Evolutionary conservation across 2,888 invertebrate species (phyloP).

Genomic region (Eurytoma californica): DNA sequence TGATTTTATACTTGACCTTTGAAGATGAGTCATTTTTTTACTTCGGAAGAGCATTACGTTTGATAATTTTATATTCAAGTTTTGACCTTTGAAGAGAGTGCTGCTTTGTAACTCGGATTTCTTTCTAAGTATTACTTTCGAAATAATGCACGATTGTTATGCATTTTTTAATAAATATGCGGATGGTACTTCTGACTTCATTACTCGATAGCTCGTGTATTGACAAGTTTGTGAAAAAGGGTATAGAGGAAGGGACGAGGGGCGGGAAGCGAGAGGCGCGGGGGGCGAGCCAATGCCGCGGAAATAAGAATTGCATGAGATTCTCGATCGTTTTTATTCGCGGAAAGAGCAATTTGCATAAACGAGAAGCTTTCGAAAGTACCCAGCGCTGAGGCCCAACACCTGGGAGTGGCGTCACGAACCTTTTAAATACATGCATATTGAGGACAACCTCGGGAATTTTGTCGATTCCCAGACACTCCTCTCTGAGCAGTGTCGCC

Average conservation of each 20-base stretch:
- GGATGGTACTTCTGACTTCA: conserved; percentile 12
- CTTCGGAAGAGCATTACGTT: too few species aligned
- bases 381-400: conserved; percentile 33
- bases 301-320: conserved; percentile 38
- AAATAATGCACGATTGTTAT: conserved; percentile 11
- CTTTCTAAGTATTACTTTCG: neutral
- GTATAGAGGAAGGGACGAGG: conserved; percentile 5
- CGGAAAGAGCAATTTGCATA: conserved; percentile 52
- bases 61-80: neutral
- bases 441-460: conserved; percentile 39
- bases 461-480: conserved; percentile 47
- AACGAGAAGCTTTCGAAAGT: conserved; percentile 49
- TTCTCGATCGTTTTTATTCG: conserved; percentile 40
- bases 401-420: conserved; percentile 24
- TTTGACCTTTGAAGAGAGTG: conserved; percentile 6
- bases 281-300: conserved; percentile 13
- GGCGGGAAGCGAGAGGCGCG: neutral
- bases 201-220: conserved; percentile 21
- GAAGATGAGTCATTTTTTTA: too few species aligned
- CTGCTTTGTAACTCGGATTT: neutral
- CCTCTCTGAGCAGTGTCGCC: too few species aligned
- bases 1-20: neutral
- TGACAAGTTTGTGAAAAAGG: conserved; percentile 4
- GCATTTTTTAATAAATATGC: neutral
- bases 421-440: conserved; percentile 54